Evolutionary conservation across 2,113 vertebrate species (phyloP).

Genomic region (Burhinus bistriatus): DNA sequence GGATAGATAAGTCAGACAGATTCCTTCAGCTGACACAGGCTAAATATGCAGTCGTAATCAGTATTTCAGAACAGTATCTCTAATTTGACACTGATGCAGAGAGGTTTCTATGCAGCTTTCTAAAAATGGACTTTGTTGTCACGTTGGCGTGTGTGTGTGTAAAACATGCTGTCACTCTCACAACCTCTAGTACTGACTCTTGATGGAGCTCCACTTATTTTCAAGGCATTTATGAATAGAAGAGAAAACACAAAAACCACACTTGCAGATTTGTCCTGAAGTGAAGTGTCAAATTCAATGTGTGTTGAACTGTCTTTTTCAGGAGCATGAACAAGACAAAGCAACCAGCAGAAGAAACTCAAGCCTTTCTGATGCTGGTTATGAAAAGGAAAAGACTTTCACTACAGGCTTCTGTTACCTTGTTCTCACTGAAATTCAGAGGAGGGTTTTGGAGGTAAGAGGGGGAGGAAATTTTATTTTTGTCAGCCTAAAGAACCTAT

Average conservation of each 20-base stretch:
- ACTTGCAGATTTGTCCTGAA: conserved; percentile 41
- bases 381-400: neutral
- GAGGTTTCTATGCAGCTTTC: neutral
- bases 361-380: neutral
- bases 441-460: neutral
- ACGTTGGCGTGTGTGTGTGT: neutral
- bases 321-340: conserved; percentile 27
- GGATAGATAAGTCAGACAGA: conserved; percentile 61
- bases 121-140: conserved; percentile 46
- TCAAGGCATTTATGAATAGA: conserved; percentile 42
- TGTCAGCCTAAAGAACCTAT: neutral
- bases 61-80: conserved; percentile 32
- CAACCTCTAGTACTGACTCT: conserved; percentile 38
- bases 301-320: conserved; percentile 16
- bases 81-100: conserved; percentile 53
- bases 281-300: conserved; percentile 65
- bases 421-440: neutral
- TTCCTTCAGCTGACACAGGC: conserved; percentile 46
- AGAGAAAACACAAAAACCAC: neutral
- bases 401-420: neutral
- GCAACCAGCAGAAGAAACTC: conserved; percentile 18
- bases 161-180: conserved; percentile 62
- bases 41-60: conserved; percentile 63
- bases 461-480: neutral
- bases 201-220: conserved; percentile 54